Conservation (phyloP, 1,140 invertebrate species). For the Drosophila willistoni region DNA sequence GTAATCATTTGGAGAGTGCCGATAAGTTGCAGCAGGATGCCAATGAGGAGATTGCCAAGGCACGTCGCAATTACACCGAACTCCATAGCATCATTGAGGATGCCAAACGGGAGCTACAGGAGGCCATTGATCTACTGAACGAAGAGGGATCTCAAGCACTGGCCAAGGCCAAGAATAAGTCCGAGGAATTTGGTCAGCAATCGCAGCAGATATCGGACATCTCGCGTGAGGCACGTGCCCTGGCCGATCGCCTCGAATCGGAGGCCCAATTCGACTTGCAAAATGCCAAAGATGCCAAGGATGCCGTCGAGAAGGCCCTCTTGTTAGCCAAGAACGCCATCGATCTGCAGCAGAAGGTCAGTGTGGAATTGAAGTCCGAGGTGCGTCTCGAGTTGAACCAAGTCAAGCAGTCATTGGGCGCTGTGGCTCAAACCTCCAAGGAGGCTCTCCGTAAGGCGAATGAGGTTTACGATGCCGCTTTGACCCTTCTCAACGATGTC, state of each 20-base stretch:
- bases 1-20: constrained; percentile 86
- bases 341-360: constrained; percentile 91
- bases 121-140: constrained; percentile 89
- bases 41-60: constrained; percentile 86
- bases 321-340: constrained; percentile 92
- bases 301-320: constrained; percentile 92
- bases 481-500: constrained; percentile 90
- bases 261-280: constrained; percentile 91
- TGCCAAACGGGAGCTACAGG: constrained; percentile 89
- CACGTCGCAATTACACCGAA: constrained; percentile 88
- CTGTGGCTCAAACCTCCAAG: constrained; percentile 88
- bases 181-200: constrained; percentile 94
- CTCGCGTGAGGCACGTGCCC: constrained; percentile 91
- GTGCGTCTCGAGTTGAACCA: constrained; percentile 84
- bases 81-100: constrained; percentile 90
- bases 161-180: constrained; percentile 90
- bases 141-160: constrained; percentile 91
- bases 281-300: constrained; percentile 91
- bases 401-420: constrained; percentile 87
- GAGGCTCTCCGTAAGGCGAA: constrained; percentile 89
- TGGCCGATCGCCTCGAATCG: constrained; percentile 90
- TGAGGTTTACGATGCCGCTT: constrained; percentile 90
- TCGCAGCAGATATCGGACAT: constrained; percentile 95
- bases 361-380: constrained; percentile 87
- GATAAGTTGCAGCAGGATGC: constrained; percentile 86